phyloP scores from a whole-genome alignment of 2,113 vertebrate species.

The Aleadryas rufinucha region DNA sequence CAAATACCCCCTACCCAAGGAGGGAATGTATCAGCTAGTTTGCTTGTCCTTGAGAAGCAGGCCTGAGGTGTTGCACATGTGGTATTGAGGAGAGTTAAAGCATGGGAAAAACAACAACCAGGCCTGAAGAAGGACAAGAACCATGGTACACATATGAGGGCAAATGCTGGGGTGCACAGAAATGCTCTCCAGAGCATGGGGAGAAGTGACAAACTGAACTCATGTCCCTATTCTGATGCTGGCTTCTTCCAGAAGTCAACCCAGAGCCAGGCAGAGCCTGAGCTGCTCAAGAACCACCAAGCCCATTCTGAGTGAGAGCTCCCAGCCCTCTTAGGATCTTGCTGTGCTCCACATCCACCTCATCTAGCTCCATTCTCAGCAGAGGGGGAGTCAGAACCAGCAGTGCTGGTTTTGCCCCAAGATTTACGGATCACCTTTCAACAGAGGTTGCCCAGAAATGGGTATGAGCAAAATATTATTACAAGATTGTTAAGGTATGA shows the following conservation, averaged over 20 bases:
- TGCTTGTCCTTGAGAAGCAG: background rate
- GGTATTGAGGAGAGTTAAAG: background rate
- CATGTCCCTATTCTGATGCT: background rate
- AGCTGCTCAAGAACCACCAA: background rate
- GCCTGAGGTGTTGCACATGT: background rate
- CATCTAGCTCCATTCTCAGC: background rate
- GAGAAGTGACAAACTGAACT: background rate
- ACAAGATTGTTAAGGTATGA: background rate
- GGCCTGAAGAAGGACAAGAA: background rate
- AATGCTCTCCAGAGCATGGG: no score
- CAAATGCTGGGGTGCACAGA: background rate
- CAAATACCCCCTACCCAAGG: background rate
- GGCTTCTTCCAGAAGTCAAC: background rate
- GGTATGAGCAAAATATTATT: background rate
- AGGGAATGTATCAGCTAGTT: background rate
- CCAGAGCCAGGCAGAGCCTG: background rate
- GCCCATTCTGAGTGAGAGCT: background rate
- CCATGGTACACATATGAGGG: rapidly evolving
- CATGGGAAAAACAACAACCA: background rate
- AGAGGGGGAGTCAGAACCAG: background rate
- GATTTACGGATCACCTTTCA: background rate
- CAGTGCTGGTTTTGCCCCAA: background rate
- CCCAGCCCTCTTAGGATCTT: background rate
- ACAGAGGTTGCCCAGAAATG: background rate
- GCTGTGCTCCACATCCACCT: background rate